Conservation (phyloP, 2,113 vertebrate species). For the Campylomormyrus numenius region DNA sequence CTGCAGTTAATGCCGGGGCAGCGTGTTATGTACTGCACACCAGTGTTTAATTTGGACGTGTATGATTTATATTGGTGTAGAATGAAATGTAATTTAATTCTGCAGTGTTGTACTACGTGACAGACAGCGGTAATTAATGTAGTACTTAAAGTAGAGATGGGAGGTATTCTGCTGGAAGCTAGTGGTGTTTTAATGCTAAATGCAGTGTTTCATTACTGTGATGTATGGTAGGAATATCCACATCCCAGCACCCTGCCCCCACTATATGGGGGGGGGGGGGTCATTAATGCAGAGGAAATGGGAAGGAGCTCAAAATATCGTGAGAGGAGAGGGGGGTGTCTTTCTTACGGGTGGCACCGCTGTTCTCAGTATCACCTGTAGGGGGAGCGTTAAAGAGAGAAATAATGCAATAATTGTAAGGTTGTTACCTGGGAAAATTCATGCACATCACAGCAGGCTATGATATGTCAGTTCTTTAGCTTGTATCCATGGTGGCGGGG, state of each 20-base stretch:
- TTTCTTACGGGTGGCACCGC: not conserved
- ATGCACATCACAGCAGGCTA: not conserved
- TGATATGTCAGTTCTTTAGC: not conserved
- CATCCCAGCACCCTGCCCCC: not conserved
- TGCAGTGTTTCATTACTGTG: not conserved
- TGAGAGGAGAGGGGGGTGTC: not conserved
- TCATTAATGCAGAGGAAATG: not conserved
- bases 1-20: not conserved
- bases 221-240: not conserved
- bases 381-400: not conserved
- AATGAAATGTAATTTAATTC: slow-evolving; percentile 7
- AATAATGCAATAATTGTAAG: not conserved
- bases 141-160: not conserved
- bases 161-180: not conserved
- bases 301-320: not conserved
- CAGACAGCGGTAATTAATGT: not conserved
- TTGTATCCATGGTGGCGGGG: not conserved
- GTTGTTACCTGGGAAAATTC: not conserved
- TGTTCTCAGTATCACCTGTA: not conserved
- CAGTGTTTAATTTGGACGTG: not conserved
- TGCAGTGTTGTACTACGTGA: not conserved
- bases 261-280: not conserved
- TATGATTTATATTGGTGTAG: not conserved
- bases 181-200: not conserved
- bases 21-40: not conserved